These are phyloP conservation scores for Platichthys flesus DNA, from an alignment of 2,113 vertebrate genomes.

Conservation along the genomic window DNA sequence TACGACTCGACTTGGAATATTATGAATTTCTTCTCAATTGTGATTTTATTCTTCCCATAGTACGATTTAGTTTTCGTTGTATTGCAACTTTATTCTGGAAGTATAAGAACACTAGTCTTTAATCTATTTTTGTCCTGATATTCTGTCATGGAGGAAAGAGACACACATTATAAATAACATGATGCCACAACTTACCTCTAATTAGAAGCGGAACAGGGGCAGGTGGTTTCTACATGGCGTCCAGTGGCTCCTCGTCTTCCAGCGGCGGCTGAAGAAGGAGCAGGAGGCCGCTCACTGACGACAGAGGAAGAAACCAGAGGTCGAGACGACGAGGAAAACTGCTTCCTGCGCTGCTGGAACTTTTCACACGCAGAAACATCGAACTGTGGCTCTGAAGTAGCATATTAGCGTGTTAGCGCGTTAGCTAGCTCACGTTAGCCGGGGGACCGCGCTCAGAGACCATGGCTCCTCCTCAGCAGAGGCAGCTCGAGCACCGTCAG, in stretches of 20 bases:
- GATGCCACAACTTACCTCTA: no score
- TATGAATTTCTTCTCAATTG: no score
- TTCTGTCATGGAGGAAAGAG: no score
- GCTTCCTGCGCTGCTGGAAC: background rate
- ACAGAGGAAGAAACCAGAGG: background rate
- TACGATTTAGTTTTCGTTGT: no score
- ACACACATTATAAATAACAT: no score
- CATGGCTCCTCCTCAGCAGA: constrained; percentile 39
- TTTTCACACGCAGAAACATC: background rate
- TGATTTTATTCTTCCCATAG: no score
- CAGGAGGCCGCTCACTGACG: background rate
- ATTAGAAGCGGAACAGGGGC: background rate
- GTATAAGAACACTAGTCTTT: no score
- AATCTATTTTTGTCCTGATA: no score
- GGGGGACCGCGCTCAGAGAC: background rate
- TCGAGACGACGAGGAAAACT: background rate
- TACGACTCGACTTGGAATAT: no score
- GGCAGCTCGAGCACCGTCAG: background rate
- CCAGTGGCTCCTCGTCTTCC: rapidly evolving
- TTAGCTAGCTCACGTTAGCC: background rate
- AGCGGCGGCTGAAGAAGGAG: background rate
- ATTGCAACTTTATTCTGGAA: no score
- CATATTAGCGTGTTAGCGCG: background rate
- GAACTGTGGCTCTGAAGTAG: background rate
- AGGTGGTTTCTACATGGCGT: background rate